These are phyloP conservation scores for Percopsis omiscomaycus DNA, from an alignment of 2,797 vertebrate genomes.

Conservation along the genomic window DNA sequence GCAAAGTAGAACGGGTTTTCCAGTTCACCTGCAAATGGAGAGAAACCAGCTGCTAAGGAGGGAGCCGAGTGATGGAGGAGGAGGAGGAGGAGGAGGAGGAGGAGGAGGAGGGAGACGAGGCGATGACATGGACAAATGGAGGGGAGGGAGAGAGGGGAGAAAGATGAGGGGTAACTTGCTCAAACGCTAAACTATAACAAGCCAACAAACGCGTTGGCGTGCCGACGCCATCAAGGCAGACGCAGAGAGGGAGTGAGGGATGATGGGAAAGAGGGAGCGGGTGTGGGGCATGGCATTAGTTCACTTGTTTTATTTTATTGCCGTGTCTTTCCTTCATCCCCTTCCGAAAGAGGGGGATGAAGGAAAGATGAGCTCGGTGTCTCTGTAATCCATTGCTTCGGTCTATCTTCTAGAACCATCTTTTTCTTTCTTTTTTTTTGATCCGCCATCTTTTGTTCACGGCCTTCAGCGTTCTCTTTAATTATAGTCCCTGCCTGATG, in stretches of 20 bases:
- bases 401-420: too few species aligned
- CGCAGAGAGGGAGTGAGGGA: background rate
- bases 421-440: conserved; percentile 16
- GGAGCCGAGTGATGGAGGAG: conserved; percentile 40
- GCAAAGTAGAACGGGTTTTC: conserved; percentile 25
- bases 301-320: too few species aligned
- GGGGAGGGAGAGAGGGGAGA: background rate
- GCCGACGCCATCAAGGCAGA: background rate
- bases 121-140: background rate
- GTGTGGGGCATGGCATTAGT: background rate
- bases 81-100: conserved; percentile 43
- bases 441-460: too few species aligned
- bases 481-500: background rate
- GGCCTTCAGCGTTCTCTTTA: background rate
- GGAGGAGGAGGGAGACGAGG: background rate
- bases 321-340: too few species aligned
- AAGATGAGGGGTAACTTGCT: background rate
- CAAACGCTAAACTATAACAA: background rate
- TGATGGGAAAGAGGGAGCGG: background rate
- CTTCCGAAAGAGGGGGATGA: too few species aligned
- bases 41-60: conserved; percentile 18
- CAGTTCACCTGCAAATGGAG: conserved; percentile 3
- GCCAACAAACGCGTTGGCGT: background rate
- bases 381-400: too few species aligned
- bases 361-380: too few species aligned